phyloP scores from a whole-genome alignment of 2,113 vertebrate species.

The Centrocercus urophasianus region DNA sequence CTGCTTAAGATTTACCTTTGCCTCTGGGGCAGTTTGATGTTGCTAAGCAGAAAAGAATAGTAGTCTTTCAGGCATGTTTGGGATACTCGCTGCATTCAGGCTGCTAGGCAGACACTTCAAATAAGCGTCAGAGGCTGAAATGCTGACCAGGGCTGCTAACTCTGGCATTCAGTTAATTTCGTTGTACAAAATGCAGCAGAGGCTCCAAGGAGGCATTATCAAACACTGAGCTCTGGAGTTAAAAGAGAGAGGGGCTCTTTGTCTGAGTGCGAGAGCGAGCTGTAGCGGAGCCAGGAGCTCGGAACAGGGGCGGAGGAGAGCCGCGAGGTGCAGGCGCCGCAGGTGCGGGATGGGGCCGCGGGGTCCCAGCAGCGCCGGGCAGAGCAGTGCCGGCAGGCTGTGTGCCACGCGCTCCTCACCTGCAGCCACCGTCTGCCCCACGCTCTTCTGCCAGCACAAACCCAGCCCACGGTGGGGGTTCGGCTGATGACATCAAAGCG shows the following conservation, averaged over 20 bases:
- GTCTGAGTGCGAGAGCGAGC: background rate
- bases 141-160: background rate
- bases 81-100: conserved; percentile 11
- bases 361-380: accelerated
- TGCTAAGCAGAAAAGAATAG: background rate
- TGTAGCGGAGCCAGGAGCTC: accelerated
- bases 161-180: background rate
- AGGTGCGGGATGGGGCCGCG: accelerated
- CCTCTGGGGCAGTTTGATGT: background rate
- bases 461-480: background rate
- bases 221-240: background rate
- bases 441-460: background rate
- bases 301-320: background rate
- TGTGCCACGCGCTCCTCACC: accelerated
- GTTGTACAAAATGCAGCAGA: background rate
- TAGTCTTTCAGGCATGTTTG: background rate
- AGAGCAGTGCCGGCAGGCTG: accelerated
- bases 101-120: conserved; percentile 43
- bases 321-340: background rate
- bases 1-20: background rate
- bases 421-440: background rate
- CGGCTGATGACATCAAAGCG: accelerated
- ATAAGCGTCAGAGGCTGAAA: background rate
- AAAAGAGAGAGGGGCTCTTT: background rate
- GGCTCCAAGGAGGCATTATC: background rate